These are phyloP conservation scores for Lithobates pipiens DNA, from an alignment of 2,797 vertebrate species.

Conservation along the genomic window DNA sequence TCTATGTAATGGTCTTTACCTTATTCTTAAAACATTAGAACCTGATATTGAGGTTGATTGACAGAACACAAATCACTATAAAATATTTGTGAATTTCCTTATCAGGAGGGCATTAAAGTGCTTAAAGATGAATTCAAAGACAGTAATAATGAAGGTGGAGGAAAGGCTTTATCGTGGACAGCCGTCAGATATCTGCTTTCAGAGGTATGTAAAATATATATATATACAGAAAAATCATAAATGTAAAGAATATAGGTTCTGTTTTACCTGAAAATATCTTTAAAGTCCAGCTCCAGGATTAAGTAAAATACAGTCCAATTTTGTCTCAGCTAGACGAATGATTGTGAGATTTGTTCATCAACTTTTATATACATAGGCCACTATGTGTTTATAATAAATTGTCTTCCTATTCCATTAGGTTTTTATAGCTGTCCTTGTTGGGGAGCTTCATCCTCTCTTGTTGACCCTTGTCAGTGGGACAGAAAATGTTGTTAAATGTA, in stretches of 20 bases:
- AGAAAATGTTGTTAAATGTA: too few species aligned
- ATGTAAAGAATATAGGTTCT: neutral
- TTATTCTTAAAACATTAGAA: neutral
- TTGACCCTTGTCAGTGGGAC: too few species aligned
- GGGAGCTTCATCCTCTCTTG: too few species aligned
- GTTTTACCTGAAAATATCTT: too few species aligned
- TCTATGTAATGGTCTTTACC: neutral
- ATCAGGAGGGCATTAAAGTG: slow-evolving; percentile 47
- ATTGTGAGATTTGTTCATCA: too few species aligned
- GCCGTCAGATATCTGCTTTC: slow-evolving; percentile 50
- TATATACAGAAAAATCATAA: neutral
- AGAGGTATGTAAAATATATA: slow-evolving; percentile 38
- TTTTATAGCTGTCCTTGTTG: too few species aligned
- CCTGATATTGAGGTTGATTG: neutral
- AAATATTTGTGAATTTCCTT: neutral
- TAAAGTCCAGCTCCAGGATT: too few species aligned
- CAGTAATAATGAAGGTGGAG: neutral
- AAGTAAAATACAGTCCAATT: too few species aligned
- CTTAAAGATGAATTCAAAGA: slow-evolving; percentile 50
- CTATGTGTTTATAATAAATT: too few species aligned
- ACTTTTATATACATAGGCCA: too few species aligned
- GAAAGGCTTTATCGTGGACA: slow-evolving; percentile 41
- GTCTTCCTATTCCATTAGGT: too few species aligned
- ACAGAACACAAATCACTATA: neutral
- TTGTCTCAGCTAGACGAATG: too few species aligned